Evolutionary conservation across 64 coral and sea anemone species (phyloP), one percentile per base, ranked within the genome.

Genomic region (Actinia equina): DNA sequence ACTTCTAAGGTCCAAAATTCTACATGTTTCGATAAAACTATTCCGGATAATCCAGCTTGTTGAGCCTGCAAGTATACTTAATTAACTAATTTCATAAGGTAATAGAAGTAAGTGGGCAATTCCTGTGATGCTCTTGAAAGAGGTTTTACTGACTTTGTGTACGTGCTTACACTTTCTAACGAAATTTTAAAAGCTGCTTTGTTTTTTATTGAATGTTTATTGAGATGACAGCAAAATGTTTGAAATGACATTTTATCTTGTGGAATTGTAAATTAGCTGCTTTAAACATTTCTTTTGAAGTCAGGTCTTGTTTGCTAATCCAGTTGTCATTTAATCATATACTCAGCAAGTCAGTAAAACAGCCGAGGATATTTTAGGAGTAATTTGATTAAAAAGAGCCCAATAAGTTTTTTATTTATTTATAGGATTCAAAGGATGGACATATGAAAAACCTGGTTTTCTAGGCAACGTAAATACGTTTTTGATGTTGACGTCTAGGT

Each of bases 391-490:
- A 74, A 16, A 30, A 67, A 74, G 6, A 37, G n/a, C 69, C 62
- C 9, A 1, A 65, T n/a, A n/a, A 41, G 41, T 1, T 41, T 26
- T 37, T 74, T n/a, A n/a, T 37, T 74, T 14, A n/a, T 74, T 74
- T 7, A 74, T 74, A 74, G 23, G 25, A 74, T 30, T 74, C 69
- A 37, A 74, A 37, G 69, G 25, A n/a, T 13, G 8, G 27, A 3
- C 9, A 7, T 74, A 17, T 11, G 18, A 74, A 74, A 67, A 74
- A 74, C 26, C 27, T 74, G 69, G 69, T 37, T 74, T 74, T 74
- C 69, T 74, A 74, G 69, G 69, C 26, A 74, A 74, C 69, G 69
- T 30, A 67, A 67, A 5, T n/a, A 67, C 69, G 69, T 74, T 74
- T 19, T 22, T 41, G 41, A 74, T 74, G 69, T 74, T 74, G 69